Percentiles rank a stretch among this genome's conserved stretches.
These are phyloP conservation scores for Drosophila ustulata DNA, from an alignment of 2,888 invertebrate species.

Conservation along the genomic window DNA sequence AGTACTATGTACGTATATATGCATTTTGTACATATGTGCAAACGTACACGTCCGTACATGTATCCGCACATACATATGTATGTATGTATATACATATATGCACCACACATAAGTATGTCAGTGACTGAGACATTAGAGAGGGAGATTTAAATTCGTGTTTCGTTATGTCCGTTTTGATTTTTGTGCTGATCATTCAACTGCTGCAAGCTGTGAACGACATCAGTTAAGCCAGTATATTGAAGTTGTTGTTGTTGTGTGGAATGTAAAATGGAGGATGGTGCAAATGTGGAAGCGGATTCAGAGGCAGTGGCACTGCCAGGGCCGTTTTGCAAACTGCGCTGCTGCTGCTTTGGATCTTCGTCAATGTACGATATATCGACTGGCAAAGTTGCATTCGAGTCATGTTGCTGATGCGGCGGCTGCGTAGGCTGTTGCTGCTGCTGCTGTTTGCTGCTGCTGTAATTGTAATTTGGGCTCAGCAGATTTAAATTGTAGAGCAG, in stretches of 20 bases:
- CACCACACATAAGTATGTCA: too few species aligned
- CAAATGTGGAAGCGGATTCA: constrained; percentile 35
- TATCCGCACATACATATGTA: not conserved
- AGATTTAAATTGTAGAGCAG: constrained; percentile 82
- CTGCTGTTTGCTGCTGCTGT: constrained; percentile 50
- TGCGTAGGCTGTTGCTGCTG: constrained; percentile 60
- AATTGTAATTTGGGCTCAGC: constrained; percentile 73
- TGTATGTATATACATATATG: too few species aligned
- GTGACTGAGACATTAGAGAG: not conserved
- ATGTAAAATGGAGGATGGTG: constrained; percentile 7
- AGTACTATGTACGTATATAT: too few species aligned
- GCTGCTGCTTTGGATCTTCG: constrained; percentile 86
- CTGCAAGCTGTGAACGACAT: constrained; percentile 56
- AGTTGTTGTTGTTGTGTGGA: constrained; percentile 9
- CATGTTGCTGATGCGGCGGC: constrained; percentile 60
- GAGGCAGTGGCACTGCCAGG: constrained; percentile 38
- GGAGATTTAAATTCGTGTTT: constrained; percentile 70
- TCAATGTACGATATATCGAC: constrained; percentile 90
- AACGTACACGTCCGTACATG: constrained; percentile 4
- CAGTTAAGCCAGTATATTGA: constrained; percentile 44
- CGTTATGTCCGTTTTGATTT: constrained; percentile 56
- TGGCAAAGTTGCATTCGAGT: constrained; percentile 82
- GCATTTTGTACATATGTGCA: not conserved
- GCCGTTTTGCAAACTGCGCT: constrained; percentile 60
- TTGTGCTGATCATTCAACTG: constrained; percentile 40